A percentile compares a stretch with the other conserved stretches of the same genome.
Conservation (phyloP, 2,888 invertebrate species). For the Oithona nana region DNA sequence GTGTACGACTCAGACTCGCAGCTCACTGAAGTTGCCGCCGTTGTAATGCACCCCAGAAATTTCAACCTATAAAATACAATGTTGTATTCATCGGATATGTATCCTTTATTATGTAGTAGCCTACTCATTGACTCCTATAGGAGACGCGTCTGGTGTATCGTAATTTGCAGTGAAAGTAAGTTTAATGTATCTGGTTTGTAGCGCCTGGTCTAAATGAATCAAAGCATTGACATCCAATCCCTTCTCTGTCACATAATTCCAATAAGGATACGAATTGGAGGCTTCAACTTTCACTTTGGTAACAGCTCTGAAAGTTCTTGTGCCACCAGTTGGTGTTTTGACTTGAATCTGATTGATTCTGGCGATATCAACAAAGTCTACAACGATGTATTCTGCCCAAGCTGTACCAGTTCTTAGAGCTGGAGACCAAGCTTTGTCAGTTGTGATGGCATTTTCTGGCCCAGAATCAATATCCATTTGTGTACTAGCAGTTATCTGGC, state of each 20-base stretch:
- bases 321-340: not conserved
- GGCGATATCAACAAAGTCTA: not conserved
- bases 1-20: no score
- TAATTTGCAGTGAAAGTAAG: not conserved
- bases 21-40: no score
- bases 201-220: not conserved
- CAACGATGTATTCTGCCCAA: not conserved
- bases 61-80: no score
- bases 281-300: not conserved
- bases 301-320: not conserved
- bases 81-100: no score
- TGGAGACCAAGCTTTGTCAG: not conserved
- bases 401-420: not conserved
- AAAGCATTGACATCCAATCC: not conserved
- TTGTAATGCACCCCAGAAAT: no score
- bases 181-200: not conserved
- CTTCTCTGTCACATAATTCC: not conserved
- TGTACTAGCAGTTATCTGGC: not conserved
- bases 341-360: not conserved
- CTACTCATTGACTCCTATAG: not conserved
- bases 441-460: not conserved
- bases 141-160: not conserved
- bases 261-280: not conserved
- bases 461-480: not conserved
- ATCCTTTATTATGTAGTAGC: no score